These are phyloP conservation scores for Phyllotreta cruciferae DNA, from an alignment of 2,888 invertebrate genomes.

Conservation along the genomic window DNA sequence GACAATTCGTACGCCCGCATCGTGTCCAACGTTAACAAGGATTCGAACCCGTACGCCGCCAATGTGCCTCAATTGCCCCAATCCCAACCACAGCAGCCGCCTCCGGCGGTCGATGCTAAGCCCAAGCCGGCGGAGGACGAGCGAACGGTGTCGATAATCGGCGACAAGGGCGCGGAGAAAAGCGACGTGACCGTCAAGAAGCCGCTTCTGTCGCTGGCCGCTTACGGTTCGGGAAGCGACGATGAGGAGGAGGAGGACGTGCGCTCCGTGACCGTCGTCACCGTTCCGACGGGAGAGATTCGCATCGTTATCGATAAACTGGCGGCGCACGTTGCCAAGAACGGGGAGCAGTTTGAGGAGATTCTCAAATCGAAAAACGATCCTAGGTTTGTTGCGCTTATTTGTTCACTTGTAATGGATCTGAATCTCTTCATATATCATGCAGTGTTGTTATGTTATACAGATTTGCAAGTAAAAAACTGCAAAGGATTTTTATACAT, in stretches of 20 bases:
- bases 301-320: slow-evolving; percentile 94
- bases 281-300: slow-evolving; percentile 80
- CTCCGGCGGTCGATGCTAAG: slow-evolving; percentile 20
- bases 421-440: too few relatives aligned
- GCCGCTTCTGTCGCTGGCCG: slow-evolving; percentile 49
- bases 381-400: slow-evolving; percentile 84
- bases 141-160: slow-evolving; percentile 22
- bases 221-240: slow-evolving; percentile 54
- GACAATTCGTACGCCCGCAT: slow-evolving; percentile 58
- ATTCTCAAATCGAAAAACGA: slow-evolving; percentile 85
- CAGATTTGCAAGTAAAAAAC: too few relatives aligned
- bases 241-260: slow-evolving; percentile 41
- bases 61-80: slow-evolving; percentile 43
- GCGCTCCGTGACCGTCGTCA: slow-evolving; percentile 45
- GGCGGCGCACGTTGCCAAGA: slow-evolving; percentile 94
- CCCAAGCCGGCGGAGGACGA: slow-evolving; percentile 14
- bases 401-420: too few relatives aligned
- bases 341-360: slow-evolving; percentile 92
- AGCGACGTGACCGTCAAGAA: slow-evolving; percentile 41
- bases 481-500: too few relatives aligned
- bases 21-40: slow-evolving; percentile 56
- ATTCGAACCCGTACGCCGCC: slow-evolving; percentile 48
- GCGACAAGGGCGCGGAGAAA: slow-evolving; percentile 19
- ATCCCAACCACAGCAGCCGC: slow-evolving; percentile 1
- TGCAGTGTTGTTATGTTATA: too few relatives aligned